These are phyloP conservation scores for Lingula anatina DNA, from an alignment of 2,888 invertebrate genomes.

Conservation along the genomic window DNA sequence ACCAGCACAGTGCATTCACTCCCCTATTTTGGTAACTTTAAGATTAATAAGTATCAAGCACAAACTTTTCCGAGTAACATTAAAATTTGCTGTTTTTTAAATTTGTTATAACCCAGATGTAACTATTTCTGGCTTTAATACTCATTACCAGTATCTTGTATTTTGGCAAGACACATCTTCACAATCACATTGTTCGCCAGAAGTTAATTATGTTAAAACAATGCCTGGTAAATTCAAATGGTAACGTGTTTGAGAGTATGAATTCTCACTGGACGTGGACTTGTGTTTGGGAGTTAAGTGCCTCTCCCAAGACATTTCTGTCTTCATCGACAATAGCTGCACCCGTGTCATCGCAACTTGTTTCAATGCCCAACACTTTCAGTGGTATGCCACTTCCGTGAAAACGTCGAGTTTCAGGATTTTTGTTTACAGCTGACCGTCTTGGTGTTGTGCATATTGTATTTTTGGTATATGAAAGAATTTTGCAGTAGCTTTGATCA, in stretches of 20 bases:
- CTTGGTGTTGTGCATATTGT: too few relatives aligned
- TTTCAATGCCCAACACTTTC: slow-evolving; percentile 82
- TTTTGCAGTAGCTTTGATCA: background rate
- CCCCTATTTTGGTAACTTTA: too few relatives aligned
- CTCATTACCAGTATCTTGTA: too few relatives aligned
- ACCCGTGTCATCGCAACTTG: slow-evolving; percentile 96
- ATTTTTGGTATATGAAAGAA: background rate
- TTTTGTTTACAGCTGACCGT: too few relatives aligned
- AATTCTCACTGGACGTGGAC: slow-evolving; percentile 63
- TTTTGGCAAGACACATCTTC: too few relatives aligned
- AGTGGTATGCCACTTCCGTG: background rate
- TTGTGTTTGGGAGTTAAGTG: slow-evolving; percentile 73
- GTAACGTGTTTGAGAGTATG: background rate
- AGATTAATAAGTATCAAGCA: too few relatives aligned
- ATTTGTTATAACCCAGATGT: too few relatives aligned
- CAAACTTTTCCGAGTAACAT: too few relatives aligned
- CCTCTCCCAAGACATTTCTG: slow-evolving; percentile 73
- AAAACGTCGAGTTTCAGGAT: background rate
- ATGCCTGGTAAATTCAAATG: too few relatives aligned
- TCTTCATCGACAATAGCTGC: slow-evolving; percentile 75
- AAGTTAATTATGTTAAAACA: background rate
- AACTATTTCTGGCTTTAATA: too few relatives aligned
- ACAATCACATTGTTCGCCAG: background rate
- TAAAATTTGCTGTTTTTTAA: too few relatives aligned
- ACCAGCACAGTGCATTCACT: too few relatives aligned